Conservation (phyloP, 2,888 invertebrate species). For the Hirtodrosophila histrioides region DNA sequence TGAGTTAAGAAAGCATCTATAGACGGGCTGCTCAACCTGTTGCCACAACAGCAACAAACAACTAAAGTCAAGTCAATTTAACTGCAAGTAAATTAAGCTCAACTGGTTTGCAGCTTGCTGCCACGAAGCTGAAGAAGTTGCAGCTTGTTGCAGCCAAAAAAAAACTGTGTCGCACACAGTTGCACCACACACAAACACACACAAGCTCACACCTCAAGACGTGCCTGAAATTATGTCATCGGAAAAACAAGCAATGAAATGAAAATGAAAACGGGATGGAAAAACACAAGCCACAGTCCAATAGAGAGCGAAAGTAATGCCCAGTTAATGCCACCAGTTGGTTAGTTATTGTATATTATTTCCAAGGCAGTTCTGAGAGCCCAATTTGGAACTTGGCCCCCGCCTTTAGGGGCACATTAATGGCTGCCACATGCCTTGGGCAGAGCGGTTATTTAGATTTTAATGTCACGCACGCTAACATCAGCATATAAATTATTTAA, state of each 20-base stretch:
- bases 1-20: slow-evolving; percentile 33
- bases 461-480: slow-evolving; percentile 56
- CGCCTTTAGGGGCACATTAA: slow-evolving; percentile 43
- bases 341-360: slow-evolving; percentile 5
- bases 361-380: slow-evolving; percentile 48
- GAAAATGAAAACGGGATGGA: slow-evolving; percentile 56
- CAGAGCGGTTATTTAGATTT: slow-evolving; percentile 20
- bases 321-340: slow-evolving; percentile 8
- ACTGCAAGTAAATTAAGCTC: slow-evolving; percentile 37
- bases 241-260: slow-evolving; percentile 62
- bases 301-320: slow-evolving; percentile 59
- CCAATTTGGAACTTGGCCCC: background rate
- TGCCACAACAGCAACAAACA: slow-evolving; percentile 28
- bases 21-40: slow-evolving; percentile 56
- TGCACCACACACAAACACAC: slow-evolving; percentile 30
- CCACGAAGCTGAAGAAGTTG: slow-evolving; percentile 59
- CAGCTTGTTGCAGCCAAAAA: slow-evolving; percentile 47
- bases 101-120: slow-evolving; percentile 68
- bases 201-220: slow-evolving; percentile 28
- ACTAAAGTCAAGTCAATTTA: slow-evolving; percentile 8
- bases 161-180: slow-evolving; percentile 74
- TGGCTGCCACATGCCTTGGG: slow-evolving; percentile 51
- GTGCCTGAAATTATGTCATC: slow-evolving; percentile 76
- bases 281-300: slow-evolving; percentile 29
- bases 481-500: slow-evolving; percentile 41